Percentiles rank a stretch among this genome's conserved stretches.
These are phyloP conservation scores for Himalopsyche japonica DNA, from an alignment of 2,888 invertebrate genomes.

Conservation along the genomic window DNA sequence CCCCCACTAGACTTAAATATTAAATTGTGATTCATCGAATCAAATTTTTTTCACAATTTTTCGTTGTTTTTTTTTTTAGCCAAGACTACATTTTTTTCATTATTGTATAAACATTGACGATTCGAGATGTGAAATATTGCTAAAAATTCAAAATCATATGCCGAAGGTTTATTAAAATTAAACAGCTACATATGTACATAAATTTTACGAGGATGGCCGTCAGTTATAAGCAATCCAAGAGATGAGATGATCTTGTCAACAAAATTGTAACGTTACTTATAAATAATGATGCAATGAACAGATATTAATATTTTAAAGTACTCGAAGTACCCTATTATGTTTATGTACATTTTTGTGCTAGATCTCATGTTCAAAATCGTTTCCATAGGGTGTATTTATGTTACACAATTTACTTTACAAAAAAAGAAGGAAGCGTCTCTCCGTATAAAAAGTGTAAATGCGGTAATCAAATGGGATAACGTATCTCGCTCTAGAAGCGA, in stretches of 20 bases:
- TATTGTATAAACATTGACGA: not conserved
- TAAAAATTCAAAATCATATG: not conserved
- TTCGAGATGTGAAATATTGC: not conserved
- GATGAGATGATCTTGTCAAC: too few species aligned
- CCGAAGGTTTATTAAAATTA: not conserved
- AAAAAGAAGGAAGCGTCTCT: not conserved
- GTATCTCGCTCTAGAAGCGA: not conserved
- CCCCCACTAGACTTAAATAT: not conserved
- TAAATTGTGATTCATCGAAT: not conserved
- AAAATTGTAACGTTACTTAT: not conserved
- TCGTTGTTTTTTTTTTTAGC: slow-evolving; percentile 23
- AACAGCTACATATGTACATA: slow-evolving; percentile 7
- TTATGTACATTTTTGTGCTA: not conserved
- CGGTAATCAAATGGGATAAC: not conserved
- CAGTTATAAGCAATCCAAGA: too few species aligned
- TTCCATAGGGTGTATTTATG: not conserved
- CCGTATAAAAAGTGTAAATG: slow-evolving; percentile 10
- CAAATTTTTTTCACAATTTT: slow-evolving; percentile 15
- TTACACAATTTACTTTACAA: not conserved
- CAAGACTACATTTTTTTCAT: not conserved
- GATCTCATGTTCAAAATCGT: not conserved
- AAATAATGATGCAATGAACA: not conserved
- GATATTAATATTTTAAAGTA: not conserved
- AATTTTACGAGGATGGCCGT: not conserved
- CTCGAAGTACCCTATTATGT: not conserved